phyloP scores from a whole-genome alignment of 2,797 vertebrate species.

The Poecilia wingei region DNA sequence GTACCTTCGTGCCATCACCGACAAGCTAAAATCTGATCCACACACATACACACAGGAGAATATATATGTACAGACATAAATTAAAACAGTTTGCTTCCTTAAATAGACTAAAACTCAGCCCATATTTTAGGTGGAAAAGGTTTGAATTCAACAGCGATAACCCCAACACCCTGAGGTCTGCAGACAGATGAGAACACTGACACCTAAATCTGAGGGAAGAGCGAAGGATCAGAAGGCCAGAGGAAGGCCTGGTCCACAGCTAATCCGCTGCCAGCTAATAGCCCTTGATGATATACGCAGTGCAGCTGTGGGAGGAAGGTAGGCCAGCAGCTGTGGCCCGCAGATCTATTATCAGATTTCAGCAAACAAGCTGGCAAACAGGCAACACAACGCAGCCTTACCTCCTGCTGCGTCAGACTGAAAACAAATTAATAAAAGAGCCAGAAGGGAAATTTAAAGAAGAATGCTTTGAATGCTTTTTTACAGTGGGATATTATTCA shows the following conservation, averaged over 20 bases:
- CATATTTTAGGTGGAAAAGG: not conserved
- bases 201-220: slow-evolving; percentile 58
- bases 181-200: slow-evolving; percentile 70
- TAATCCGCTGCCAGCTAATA: slow-evolving; percentile 74
- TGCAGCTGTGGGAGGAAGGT: slow-evolving; percentile 78
- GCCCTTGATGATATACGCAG: slow-evolving; percentile 76
- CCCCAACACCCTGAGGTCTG: slow-evolving; percentile 14
- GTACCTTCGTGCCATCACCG: not conserved
- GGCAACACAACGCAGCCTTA: slow-evolving; percentile 48
- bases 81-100: not conserved
- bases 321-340: slow-evolving; percentile 77
- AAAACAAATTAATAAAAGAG: slow-evolving; percentile 41
- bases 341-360: slow-evolving; percentile 74
- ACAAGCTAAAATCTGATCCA: not conserved
- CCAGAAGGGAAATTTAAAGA: slow-evolving; percentile 31
- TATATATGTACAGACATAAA: not conserved
- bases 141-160: not conserved
- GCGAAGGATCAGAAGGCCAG: slow-evolving; percentile 60
- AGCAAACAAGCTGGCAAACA: slow-evolving; percentile 68
- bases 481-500: slow-evolving; percentile 9
- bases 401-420: slow-evolving; percentile 58
- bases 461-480: slow-evolving; percentile 32
- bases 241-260: slow-evolving; percentile 60
- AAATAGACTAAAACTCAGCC: not conserved
- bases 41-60: not conserved